These are phyloP conservation scores for Thumatha senex DNA, from an alignment of 2,888 invertebrate genomes.

Conservation along the genomic window DNA sequence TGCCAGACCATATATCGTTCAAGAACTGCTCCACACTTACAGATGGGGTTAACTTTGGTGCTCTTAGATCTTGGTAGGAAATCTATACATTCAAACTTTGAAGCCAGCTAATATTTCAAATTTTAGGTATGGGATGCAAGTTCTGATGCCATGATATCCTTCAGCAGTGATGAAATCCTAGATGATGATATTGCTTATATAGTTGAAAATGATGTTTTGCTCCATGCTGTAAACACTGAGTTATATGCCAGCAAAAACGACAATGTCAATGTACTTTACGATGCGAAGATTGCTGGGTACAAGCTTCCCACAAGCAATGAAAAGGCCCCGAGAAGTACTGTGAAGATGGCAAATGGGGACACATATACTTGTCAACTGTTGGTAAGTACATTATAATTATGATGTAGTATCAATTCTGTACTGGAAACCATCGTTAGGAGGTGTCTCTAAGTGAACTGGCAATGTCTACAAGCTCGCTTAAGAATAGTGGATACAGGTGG, in stretches of 20 bases:
- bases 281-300: slow-evolving; percentile 87
- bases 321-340: slow-evolving; percentile 53
- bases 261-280: slow-evolving; percentile 87
- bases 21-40: no score
- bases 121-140: slow-evolving; percentile 95
- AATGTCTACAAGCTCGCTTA: no score
- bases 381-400: slow-evolving; percentile 76
- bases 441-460: no score
- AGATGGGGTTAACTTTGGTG: no score
- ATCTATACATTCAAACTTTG: no score
- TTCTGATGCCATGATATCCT: slow-evolving; percentile 94
- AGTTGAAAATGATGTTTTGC: slow-evolving; percentile 95
- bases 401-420: no score
- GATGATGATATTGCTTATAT: slow-evolving; percentile 93
- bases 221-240: slow-evolving; percentile 88
- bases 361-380: slow-evolving; percentile 86
- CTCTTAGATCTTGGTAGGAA: no score
- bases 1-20: no score
- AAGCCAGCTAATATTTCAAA: background rate
- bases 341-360: slow-evolving; percentile 86
- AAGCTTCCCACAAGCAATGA: slow-evolving; percentile 72
- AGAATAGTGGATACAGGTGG: no score
- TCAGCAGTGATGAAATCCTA: slow-evolving; percentile 88
- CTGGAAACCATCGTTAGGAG: no score
- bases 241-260: slow-evolving; percentile 66